Conservation (phyloP, 2,888 invertebrate genomes). For the Apodemia duryi region DNA sequence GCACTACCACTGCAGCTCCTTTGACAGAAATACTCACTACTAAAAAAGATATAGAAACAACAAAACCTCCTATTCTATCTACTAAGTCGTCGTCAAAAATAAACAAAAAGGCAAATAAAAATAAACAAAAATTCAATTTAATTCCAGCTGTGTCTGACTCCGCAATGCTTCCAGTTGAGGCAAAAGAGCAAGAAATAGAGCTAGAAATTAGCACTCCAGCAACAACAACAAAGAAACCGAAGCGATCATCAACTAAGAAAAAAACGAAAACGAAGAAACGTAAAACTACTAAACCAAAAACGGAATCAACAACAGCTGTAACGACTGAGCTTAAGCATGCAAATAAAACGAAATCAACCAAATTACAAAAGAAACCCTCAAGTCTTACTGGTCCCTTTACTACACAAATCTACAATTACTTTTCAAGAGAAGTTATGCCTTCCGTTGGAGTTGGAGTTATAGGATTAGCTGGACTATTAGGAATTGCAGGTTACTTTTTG, state of each 20-base stretch:
- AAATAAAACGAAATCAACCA: conserved; percentile 76
- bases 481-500: conserved; percentile 86
- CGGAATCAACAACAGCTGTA: conserved; percentile 47
- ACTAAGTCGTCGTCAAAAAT: conserved; percentile 53
- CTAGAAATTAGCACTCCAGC: conserved; percentile 69
- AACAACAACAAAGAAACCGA: conserved; percentile 70
- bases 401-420: conserved; percentile 87
- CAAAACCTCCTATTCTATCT: conserved; percentile 41
- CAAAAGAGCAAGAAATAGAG: conserved; percentile 72
- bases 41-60: conserved; percentile 42
- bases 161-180: conserved; percentile 65
- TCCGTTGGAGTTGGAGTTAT: conserved; percentile 88
- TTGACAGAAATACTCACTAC: conserved; percentile 46
- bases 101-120: conserved; percentile 63
- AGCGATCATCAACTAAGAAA: conserved; percentile 68
- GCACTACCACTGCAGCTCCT: conserved; percentile 36
- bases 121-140: conserved; percentile 48
- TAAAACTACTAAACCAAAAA: conserved; percentile 70
- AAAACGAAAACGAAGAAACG: conserved; percentile 80
- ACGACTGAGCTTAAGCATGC: conserved; percentile 63
- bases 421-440: conserved; percentile 89
- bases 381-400: conserved; percentile 78
- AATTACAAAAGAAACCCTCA: conserved; percentile 61
- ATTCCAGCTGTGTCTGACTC: conserved; percentile 54
- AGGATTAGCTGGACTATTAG: conserved; percentile 85